Base-by-base conservation (phyloP, 1,140 invertebrate genomes). In the Thereuonema tuberculata region DNA sequence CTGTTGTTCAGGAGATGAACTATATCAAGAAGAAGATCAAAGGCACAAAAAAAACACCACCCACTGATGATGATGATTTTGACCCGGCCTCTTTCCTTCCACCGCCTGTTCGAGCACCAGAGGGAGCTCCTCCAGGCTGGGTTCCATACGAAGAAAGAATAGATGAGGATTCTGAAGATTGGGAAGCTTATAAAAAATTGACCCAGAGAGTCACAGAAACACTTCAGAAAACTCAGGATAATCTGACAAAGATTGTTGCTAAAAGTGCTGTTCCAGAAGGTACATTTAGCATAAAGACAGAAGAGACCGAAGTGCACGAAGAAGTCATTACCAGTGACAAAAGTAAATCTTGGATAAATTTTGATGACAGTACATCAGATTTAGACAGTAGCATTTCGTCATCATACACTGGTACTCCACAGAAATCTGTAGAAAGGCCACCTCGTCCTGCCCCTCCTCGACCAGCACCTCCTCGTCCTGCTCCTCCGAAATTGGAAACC, bases 101-200 rank as follows among this genome's bases (percentile, higher is more conserved):
- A 9, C 49, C 23, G 9, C 50, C 25, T 5, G 12, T 28, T 2
- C 27, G 23, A 26, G 27, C 17, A 17, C 48, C 50, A 21, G 49
- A 52, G 46, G 57, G 57, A 27, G 57, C 57, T 27, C 57, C 57
- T 12, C 26, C 54, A 59, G 59, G 29, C 9, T 60, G 59, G 59
- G 49, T 60, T 21, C 59, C 59, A 27, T 60, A 60, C 43, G 62
- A 61, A n/a, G 46, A 71, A 43, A 66, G 67, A 50, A 52, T 64
- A 48, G 66, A 67, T 31, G 57, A 63, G 12, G 68, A 69, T 46
- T 72, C 72, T 15, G 72, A 72, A 62, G 71, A 73, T 64, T 73
- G 71, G 71, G 64, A 67, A 60, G 67, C 66, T 9, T 73, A 72
- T 60, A 66, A 68, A 58, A 66, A 71, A 61, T 70, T 73, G 68